Evolutionary conservation across 2,797 vertebrate genomes (phyloP).

Genomic region (Euthynnus affinis): DNA sequence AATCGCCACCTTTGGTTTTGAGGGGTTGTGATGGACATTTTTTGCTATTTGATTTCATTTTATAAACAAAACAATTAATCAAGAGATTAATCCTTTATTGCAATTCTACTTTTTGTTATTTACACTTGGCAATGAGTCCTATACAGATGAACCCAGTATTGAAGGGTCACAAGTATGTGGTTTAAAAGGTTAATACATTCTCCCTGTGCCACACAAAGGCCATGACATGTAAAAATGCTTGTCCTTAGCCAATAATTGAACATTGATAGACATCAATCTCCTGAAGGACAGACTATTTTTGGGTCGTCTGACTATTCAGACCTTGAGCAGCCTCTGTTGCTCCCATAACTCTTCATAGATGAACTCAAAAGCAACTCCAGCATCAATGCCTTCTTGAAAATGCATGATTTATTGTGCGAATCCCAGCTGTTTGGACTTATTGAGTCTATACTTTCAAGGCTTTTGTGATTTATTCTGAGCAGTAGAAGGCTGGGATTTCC

Average conservation of each 20-base stretch:
- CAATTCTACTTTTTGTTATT: slow-evolving; percentile 1
- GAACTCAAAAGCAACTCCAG: background rate
- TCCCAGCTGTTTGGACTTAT: slow-evolving; percentile 27
- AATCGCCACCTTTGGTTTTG: too few relatives aligned
- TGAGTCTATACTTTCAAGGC: slow-evolving; percentile 25
- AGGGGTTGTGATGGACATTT: too few relatives aligned
- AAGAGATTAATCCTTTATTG: background rate
- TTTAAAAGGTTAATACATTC: slow-evolving; percentile 41
- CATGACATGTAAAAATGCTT: slow-evolving; percentile 37
- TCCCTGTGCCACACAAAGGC: slow-evolving; percentile 26
- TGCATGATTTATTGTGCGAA: slow-evolving; percentile 18
- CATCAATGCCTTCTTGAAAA: slow-evolving; percentile 35
- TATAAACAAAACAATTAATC: too few relatives aligned
- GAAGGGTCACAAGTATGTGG: background rate
- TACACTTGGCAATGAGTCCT: slow-evolving; percentile 9
- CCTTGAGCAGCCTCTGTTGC: background rate
- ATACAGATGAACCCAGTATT: slow-evolving; percentile 2
- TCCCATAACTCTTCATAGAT: slow-evolving; percentile 15
- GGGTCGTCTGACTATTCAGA: background rate
- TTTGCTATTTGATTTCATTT: too few relatives aligned
- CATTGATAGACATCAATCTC: slow-evolving; percentile 61
- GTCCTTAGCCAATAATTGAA: slow-evolving; percentile 63
- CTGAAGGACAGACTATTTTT: slow-evolving; percentile 40
- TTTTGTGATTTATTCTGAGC: slow-evolving; percentile 39
- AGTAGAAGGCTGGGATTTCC: slow-evolving; percentile 21